Percentiles rank a stretch among this genome's conserved stretches.
phyloP scores from a whole-genome alignment of 2,797 vertebrate species.

The Hoplostethus mediterraneus region DNA sequence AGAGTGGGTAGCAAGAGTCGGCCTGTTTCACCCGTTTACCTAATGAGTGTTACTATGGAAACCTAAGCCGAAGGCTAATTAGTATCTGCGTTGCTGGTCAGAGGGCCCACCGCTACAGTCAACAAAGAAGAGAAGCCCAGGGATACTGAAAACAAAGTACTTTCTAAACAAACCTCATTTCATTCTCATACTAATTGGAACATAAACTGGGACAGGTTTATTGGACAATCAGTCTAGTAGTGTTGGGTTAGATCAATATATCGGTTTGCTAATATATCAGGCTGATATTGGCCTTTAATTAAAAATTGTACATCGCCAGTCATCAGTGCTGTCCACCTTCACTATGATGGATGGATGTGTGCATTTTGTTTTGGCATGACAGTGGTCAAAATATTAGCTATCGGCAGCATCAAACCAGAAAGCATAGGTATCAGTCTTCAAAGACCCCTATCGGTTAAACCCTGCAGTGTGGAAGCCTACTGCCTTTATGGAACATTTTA shows the following conservation, averaged over 20 bases:
- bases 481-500: too few relatives aligned
- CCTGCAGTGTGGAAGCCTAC: too few relatives aligned
- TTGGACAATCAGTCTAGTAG: not conserved
- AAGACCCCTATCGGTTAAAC: too few relatives aligned
- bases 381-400: too few relatives aligned
- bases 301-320: too few relatives aligned
- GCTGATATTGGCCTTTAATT: not conserved
- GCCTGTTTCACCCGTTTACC: constrained; percentile 69
- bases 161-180: not conserved
- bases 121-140: not conserved
- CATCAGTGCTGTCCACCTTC: too few relatives aligned
- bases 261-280: too few relatives aligned
- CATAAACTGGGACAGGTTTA: not conserved
- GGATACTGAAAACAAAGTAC: constrained; percentile 5
- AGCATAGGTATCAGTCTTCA: too few relatives aligned
- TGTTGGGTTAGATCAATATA: not conserved
- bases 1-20: constrained; percentile 26
- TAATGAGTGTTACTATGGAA: constrained; percentile 75
- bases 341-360: too few relatives aligned
- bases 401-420: too few relatives aligned
- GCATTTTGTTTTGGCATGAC: too few relatives aligned
- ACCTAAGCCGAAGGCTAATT: constrained; percentile 63
- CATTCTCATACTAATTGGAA: not conserved
- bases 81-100: constrained; percentile 44
- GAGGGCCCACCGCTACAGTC: constrained; percentile 17